Base-by-base conservation (phyloP, 1,140 invertebrate genomes). In the Sycophila sp. region DNA sequence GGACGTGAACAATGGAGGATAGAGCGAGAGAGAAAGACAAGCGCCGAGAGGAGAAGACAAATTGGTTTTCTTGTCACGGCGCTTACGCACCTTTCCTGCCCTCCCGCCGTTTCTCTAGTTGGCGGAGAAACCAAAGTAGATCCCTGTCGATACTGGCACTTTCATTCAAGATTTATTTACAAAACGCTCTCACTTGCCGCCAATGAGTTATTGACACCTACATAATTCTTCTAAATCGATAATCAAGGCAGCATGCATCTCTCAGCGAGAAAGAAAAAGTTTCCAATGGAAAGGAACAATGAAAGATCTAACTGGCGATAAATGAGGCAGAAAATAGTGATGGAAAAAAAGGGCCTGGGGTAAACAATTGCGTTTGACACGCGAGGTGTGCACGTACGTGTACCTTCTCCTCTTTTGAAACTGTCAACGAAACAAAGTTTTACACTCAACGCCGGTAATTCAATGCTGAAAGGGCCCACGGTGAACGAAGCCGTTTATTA, bases 161-260 rank as follows among this genome's bases (percentile, higher is more conserved):
- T 34, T 0, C 13, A 30, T n/a, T 26, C 13, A 13, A 40, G 58
- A 69, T 69, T 62, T 69, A 69, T 62, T 60, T 49, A 60, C 67
- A 42, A 8, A 5, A 1, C 5, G 13, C 42, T 60, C 17, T 1
- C 17, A 1, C 5, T 47, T 22, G 26, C 28, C 19, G 15, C 26
- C 22, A 68, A 60, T 68, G 24, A 62, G n/a, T 62, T 62, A 53
- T 5, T 36, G n/a, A 10, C 40, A 42, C 13, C 5, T 42, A 42
- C n/a, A 15, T 5, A 42, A n/a, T n/a, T n/a, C n/a, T n/a, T n/a
- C n/a, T n/a, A n/a, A n/a, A n/a, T n/a, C n/a, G n/a, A n/a, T n/a
- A n/a, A n/a, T n/a, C n/a, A n/a, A n/a, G n/a, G n/a, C n/a, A n/a
- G n/a, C n/a, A n/a, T n/a, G n/a, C n/a, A n/a, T n/a, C n/a, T n/a